These are phyloP conservation scores for Zapornia atra DNA, from an alignment of 2,113 vertebrate species.

Conservation along the genomic window DNA sequence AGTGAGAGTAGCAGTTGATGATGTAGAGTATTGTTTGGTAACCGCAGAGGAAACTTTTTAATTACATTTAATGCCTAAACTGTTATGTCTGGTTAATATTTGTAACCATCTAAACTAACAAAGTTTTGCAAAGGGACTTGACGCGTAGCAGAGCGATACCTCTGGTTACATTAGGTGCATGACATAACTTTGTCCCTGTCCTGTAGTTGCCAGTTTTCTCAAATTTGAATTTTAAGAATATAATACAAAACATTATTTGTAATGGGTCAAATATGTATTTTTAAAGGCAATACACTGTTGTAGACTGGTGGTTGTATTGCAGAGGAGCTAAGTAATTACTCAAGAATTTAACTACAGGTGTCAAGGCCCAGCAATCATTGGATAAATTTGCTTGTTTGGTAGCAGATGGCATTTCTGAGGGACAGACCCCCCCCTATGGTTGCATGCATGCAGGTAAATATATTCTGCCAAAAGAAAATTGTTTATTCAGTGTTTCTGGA, in stretches of 20 bases:
- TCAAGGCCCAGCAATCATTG: background rate
- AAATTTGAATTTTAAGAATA: background rate
- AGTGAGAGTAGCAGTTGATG: background rate
- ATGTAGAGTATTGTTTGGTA: background rate
- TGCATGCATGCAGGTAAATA: background rate
- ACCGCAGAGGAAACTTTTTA: background rate
- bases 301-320: background rate
- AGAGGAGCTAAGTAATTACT: background rate
- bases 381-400: background rate
- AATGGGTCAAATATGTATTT: background rate
- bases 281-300: background rate
- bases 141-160: background rate
- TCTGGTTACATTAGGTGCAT: background rate
- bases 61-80: conserved; percentile 19
- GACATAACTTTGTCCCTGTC: background rate
- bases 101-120: background rate
- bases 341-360: background rate
- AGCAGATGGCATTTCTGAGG: background rate
- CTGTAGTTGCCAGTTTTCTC: background rate
- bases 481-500: background rate
- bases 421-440: fast-evolving
- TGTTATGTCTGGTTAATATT: background rate
- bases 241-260: background rate
- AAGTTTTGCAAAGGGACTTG: background rate
- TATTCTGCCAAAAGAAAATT: background rate